Conservation (phyloP, 2,113 vertebrate species). For the Poecilia latipinna region DNA sequence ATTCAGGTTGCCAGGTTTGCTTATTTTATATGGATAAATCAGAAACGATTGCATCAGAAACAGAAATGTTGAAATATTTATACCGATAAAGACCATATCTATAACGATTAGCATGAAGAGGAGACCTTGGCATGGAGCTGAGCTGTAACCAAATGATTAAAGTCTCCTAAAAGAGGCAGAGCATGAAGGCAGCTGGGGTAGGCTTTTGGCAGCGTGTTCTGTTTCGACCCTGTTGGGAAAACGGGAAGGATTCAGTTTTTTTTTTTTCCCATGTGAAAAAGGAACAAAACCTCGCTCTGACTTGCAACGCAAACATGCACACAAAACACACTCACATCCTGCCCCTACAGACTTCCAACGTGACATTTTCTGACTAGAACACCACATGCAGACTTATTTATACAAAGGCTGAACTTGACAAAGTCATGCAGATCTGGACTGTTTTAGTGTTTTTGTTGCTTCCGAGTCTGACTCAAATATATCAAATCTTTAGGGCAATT, state of each 20-base stretch:
- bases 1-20: constrained; percentile 36
- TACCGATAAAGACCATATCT: constrained; percentile 30
- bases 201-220: constrained; percentile 59
- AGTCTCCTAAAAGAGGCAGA: constrained; percentile 53
- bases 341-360: constrained; percentile 28
- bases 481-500: constrained; percentile 24
- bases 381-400: constrained; percentile 66
- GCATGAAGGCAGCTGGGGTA: constrained; percentile 69
- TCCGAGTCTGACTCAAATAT: constrained; percentile 36
- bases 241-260: constrained; percentile 18
- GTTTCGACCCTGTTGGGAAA: constrained; percentile 21
- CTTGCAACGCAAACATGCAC: constrained; percentile 21
- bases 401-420: constrained; percentile 69
- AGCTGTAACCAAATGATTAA: constrained; percentile 28
- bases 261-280: constrained; percentile 43
- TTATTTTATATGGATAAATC: constrained; percentile 22
- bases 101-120: constrained; percentile 19
- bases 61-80: constrained; percentile 1
- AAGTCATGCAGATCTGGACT: constrained; percentile 76
- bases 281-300: constrained; percentile 41
- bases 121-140: constrained; percentile 47
- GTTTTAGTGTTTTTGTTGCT: constrained; percentile 56
- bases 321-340: constrained; percentile 19
- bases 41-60: constrained; percentile 24
- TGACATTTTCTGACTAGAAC: constrained; percentile 52